These are phyloP conservation scores for Serinus canaria DNA, from an alignment of 2,113 vertebrate species.

Conservation along the genomic window DNA sequence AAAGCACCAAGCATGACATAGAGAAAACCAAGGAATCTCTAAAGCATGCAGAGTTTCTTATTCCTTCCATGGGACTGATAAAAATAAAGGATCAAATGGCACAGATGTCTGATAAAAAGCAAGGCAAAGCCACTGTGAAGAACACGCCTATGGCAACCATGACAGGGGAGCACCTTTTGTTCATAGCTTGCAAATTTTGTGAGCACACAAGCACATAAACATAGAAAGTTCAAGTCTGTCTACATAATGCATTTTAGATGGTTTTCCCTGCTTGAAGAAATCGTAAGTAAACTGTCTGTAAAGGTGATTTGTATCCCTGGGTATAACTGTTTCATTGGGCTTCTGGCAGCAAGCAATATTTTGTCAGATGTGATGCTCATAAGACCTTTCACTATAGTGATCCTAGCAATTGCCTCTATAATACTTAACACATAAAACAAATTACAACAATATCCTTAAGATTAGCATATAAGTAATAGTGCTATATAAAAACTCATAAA, in stretches of 20 bases:
- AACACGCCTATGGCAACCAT: background rate
- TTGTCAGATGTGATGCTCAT: slow-evolving; percentile 38
- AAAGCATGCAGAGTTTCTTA: background rate
- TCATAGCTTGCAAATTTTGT: background rate
- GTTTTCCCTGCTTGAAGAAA: slow-evolving; percentile 21
- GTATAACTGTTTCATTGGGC: background rate
- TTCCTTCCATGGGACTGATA: background rate
- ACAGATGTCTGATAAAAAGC: background rate
- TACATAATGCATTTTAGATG: background rate
- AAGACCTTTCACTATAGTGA: slow-evolving; percentile 50
- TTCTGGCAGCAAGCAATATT: slow-evolving; percentile 21
- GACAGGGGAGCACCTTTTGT: background rate
- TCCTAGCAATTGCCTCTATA: slow-evolving; percentile 36
- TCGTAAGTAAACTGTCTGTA: background rate
- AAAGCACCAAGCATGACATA: slow-evolving; percentile 7
- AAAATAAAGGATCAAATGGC: background rate
- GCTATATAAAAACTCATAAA: slow-evolving; percentile 73
- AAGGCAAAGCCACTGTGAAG: background rate
- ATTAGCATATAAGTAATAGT: slow-evolving; percentile 74
- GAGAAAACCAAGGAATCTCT: background rate
- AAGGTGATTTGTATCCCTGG: slow-evolving; percentile 23
- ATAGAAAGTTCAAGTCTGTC: background rate
- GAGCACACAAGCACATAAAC: background rate
- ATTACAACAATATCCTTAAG: slow-evolving; percentile 74
- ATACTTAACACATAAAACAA: slow-evolving; percentile 71